Evolutionary conservation across 2,888 invertebrate genomes (phyloP).

Genomic region (Sminthurides aquaticus): DNA sequence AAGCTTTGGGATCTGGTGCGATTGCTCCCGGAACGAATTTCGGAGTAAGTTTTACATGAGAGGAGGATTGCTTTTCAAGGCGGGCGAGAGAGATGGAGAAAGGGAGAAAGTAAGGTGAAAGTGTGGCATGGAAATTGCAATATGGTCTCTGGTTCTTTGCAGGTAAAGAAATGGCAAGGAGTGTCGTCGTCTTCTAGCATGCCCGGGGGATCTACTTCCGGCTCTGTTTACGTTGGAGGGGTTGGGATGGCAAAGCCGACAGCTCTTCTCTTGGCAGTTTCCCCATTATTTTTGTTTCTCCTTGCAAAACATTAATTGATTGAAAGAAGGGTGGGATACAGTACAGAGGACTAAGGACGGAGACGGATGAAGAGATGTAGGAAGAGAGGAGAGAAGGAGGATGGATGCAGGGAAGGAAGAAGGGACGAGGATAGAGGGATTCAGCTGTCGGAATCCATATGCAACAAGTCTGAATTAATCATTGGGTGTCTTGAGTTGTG

Average conservation of each 20-base stretch:
- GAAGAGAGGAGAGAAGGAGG: neutral
- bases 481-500: neutral
- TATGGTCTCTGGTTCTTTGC: neutral
- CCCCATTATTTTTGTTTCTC: neutral
- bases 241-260: neutral
- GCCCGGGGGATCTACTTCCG: neutral
- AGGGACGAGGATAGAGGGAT: no score
- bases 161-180: neutral
- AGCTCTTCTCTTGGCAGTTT: neutral
- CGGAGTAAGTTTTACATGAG: neutral
- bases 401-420: no score
- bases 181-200: neutral
- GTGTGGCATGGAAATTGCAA: no score
- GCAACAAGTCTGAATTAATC: no score
- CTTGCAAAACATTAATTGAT: neutral
- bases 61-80: no score
- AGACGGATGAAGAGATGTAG: no score
- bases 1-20: neutral
- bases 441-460: no score
- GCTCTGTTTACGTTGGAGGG: neutral
- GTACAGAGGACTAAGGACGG: no score
- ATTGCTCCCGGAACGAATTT: neutral
- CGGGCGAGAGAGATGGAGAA: no score
- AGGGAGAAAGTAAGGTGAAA: no score
- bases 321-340: no score